phyloP scores from a whole-genome alignment of 2,888 invertebrate species.

The Quadroppia sp. region DNA sequence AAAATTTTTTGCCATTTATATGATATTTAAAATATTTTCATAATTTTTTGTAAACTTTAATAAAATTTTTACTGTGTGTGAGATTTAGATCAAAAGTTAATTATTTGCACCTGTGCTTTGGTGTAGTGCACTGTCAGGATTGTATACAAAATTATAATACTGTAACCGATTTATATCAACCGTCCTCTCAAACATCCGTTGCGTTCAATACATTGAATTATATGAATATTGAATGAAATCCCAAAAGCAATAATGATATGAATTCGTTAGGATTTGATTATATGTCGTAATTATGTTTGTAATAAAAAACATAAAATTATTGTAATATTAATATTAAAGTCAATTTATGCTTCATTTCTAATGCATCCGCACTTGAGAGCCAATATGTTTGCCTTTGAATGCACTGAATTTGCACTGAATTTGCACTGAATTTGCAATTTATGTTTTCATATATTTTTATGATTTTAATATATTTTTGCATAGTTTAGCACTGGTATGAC shows the following conservation, averaged over 20 bases:
- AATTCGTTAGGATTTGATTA: conserved; percentile 22
- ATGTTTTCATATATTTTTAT: background rate
- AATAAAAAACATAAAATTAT: too few relatives aligned
- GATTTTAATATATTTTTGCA: background rate
- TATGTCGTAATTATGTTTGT: too few relatives aligned
- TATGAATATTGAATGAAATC: background rate
- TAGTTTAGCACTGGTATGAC: conserved; percentile 13
- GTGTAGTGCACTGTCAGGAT: background rate
- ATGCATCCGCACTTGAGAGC: conserved; percentile 14
- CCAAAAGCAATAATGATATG: background rate
- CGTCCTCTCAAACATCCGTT: conserved; percentile 24
- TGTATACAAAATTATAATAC: conserved; percentile 3
- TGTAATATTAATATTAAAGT: background rate
- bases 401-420: conserved; percentile 8
- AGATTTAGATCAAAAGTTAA: too few relatives aligned
- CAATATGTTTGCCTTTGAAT: background rate
- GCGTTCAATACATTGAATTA: background rate
- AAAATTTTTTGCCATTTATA: too few relatives aligned
- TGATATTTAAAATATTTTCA: too few relatives aligned
- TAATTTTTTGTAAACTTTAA: too few relatives aligned
- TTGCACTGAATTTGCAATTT: too few relatives aligned
- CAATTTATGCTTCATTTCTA: conserved; percentile 19
- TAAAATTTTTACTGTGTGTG: too few relatives aligned
- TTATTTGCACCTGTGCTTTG: conserved; percentile 16
- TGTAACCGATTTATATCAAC: conserved; percentile 14